Conservation (phyloP, 2,888 invertebrate species). For the Hylaea fasciaria region DNA sequence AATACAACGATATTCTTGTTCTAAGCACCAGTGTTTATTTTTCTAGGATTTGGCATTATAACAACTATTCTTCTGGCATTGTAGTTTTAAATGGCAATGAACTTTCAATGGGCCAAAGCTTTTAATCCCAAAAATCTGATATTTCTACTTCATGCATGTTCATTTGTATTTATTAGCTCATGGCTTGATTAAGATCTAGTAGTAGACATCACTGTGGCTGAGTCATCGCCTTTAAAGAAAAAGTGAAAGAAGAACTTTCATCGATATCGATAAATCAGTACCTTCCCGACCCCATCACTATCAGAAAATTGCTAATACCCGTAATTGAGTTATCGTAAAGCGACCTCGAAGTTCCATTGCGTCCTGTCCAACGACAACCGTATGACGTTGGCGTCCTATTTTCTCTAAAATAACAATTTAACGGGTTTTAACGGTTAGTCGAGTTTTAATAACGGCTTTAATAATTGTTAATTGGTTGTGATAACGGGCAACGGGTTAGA, state of each 20-base stretch:
- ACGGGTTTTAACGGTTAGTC: conserved; percentile 3
- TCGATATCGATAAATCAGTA: conserved; percentile 48
- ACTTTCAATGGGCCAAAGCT: too few species aligned
- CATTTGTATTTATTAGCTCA: too few species aligned
- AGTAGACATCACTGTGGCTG: too few species aligned
- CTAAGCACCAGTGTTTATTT: too few species aligned
- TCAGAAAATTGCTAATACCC: conserved; percentile 79
- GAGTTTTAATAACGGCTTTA: conserved; percentile 4
- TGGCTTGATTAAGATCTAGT: too few species aligned
- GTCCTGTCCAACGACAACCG: conserved; percentile 54
- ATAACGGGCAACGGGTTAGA: neutral
- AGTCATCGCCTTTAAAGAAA: too few species aligned
- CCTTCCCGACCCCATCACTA: conserved; percentile 56
- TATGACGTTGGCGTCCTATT: conserved; percentile 45
- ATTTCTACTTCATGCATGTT: too few species aligned
- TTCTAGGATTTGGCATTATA: too few species aligned
- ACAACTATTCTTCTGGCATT: too few species aligned
- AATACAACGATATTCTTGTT: too few species aligned
- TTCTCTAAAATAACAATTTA: conserved; percentile 1
- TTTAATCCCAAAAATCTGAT: too few species aligned
- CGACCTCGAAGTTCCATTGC: conserved; percentile 76
- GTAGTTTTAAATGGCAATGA: too few species aligned
- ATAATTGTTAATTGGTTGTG: conserved; percentile 4
- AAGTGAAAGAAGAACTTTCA: neutral
- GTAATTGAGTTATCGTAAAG: conserved; percentile 80